Base-by-base conservation (phyloP, 2,888 invertebrate species). In the Limulus polyphemus region DNA sequence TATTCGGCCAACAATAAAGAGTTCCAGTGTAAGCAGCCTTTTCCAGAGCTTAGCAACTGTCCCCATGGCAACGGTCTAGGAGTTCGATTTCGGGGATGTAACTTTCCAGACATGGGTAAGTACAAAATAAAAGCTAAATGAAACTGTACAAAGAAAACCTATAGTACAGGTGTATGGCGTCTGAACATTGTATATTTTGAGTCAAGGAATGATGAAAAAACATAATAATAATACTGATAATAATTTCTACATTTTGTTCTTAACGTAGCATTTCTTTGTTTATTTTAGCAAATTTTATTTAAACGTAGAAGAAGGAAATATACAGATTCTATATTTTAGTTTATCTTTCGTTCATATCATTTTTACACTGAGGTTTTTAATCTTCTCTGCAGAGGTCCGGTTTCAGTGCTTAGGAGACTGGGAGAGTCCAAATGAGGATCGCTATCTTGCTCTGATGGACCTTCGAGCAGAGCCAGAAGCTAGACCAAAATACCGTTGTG, bases 351-450 rank as follows among this genome's bases (percentile, higher is more conserved):
- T 32, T 32, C 32, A 32, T 1, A 32, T 7, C 32, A 32, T 32
- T 32, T 32, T 32, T 32, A 1, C 32, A 2, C 7, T 32, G 7
- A 7, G 3, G 32, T 32, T 32, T 32, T 32, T 32, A 32, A 32
- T 32, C 32, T 32, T 7, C 7, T 3, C 32, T 32, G 32, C 73
- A 81, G 83, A 82, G 70, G 76, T 82, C 62, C 80, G 78, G 61
- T 82, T 83, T 70, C 81, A 83, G 68, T 84, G 84, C 72, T 74
- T 84, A 67, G 84, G 83, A 47, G 81, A 81, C 70, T 84, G 84
- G 84, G 77, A 78, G 63, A 81, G 81, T 12, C 75, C 78, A 10
- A 77, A 79, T 49, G 79, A 80, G 32, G 79, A 83, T 69, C 78
- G 78, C 49, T 84, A 81, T 73, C 73, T 84, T 62, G 71, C 71